Conservation (phyloP, 2,888 invertebrate genomes). For the Chironomus riparius region DNA sequence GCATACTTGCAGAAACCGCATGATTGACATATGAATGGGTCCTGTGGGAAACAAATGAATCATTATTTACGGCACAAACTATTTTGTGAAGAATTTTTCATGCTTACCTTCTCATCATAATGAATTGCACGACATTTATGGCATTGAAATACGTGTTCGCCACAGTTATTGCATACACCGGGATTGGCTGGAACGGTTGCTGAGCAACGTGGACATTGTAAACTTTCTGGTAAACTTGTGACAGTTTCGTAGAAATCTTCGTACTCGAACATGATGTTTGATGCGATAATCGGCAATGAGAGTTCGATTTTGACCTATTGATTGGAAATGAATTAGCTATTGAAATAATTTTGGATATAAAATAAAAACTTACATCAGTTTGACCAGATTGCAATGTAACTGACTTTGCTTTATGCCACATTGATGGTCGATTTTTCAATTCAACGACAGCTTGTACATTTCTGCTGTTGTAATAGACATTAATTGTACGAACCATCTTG, state of each 20-base stretch:
- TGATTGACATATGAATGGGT: conserved; percentile 96
- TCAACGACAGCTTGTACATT: conserved; percentile 95
- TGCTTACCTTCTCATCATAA: conserved; percentile 76
- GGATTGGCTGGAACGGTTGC: conserved; percentile 96
- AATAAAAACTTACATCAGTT: conserved; percentile 53
- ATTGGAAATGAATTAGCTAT: not conserved
- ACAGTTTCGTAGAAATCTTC: conserved; percentile 96
- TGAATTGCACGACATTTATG: conserved; percentile 98
- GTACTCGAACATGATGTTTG: conserved; percentile 97
- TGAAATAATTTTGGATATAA: not conserved
- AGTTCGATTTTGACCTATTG: conserved; percentile 77
- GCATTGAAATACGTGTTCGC: conserved; percentile 98
- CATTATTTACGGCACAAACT: too few species aligned
- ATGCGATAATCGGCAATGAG: conserved; percentile 92
- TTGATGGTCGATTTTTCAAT: conserved; percentile 87
- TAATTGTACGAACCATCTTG: conserved; percentile 94
- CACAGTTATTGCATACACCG: conserved; percentile 51
- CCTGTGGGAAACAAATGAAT: conserved; percentile 37
- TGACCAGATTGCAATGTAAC: conserved; percentile 84
- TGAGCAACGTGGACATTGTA: conserved; percentile 93
- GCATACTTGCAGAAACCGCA: conserved; percentile 99
- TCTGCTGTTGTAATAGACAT: conserved; percentile 94
- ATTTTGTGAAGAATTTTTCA: too few species aligned
- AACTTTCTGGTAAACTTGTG: conserved; percentile 83
- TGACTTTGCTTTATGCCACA: conserved; percentile 96